These are phyloP conservation scores for Lapara coniferarum DNA, from an alignment of 2,888 invertebrate species.

Conservation along the genomic window DNA sequence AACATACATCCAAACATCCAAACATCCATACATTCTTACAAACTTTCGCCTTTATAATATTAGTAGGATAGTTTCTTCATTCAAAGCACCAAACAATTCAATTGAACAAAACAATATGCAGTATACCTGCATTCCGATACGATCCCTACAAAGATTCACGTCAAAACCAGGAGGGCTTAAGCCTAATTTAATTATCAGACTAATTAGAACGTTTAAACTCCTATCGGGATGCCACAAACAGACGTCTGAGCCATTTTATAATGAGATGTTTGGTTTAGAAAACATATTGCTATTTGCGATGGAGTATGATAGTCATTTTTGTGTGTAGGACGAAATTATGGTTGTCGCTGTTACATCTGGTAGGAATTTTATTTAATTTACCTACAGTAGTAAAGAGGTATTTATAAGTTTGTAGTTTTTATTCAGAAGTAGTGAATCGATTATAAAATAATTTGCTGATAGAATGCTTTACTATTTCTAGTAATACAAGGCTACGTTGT, in stretches of 20 bases:
- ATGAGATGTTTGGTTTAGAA: constrained; percentile 8
- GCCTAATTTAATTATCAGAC: constrained; percentile 19
- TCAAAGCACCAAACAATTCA: no score
- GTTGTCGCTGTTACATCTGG: no score
- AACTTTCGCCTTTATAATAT: no score
- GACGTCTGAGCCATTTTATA: constrained; percentile 20
- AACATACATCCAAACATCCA: no score
- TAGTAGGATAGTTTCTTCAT: no score
- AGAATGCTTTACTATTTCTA: not conserved
- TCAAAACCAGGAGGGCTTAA: constrained; percentile 10
- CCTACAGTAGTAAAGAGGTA: no score
- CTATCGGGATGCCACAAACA: constrained; percentile 2
- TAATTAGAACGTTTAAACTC: constrained; percentile 15
- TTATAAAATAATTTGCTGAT: not conserved
- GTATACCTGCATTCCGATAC: not conserved
- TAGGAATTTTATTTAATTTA: no score
- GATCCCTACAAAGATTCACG: not conserved
- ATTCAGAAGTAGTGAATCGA: no score
- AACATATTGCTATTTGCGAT: not conserved
- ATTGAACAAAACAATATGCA: not conserved
- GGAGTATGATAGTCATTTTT: not conserved
- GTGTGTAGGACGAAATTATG: no score
- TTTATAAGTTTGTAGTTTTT: no score
- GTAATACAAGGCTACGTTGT: no score
- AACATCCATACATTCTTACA: no score